Percentiles rank a stretch among this genome's conserved stretches.
phyloP scores from a whole-genome alignment of 1,140 invertebrate species.

The Lamellibrachia luymesi region DNA sequence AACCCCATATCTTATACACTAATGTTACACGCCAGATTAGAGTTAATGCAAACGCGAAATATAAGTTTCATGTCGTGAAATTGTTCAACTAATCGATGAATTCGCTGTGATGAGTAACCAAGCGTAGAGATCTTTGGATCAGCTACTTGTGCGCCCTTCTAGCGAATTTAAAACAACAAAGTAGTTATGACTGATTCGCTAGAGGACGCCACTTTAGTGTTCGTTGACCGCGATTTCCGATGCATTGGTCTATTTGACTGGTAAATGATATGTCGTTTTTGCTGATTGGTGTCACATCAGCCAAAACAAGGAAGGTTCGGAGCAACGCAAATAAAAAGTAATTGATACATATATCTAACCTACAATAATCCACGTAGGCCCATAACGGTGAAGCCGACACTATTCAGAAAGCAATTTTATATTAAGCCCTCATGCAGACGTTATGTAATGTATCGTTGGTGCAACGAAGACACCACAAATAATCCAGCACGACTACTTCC shows the following conservation, averaged over 20 bases:
- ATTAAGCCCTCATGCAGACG: background rate
- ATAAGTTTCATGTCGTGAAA: background rate
- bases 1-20: too few relatives aligned
- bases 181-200: background rate
- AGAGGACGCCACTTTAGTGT: background rate
- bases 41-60: background rate
- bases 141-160: background rate
- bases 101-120: background rate
- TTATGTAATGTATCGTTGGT: background rate
- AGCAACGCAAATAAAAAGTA: too few relatives aligned
- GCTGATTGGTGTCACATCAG: too few relatives aligned
- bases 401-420: background rate
- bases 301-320: too few relatives aligned
- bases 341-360: too few relatives aligned
- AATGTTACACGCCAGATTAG: too few relatives aligned
- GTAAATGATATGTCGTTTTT: background rate
- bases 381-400: too few relatives aligned
- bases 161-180: background rate
- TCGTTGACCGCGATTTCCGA: background rate
- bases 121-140: background rate
- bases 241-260: background rate
- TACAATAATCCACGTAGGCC: too few relatives aligned
- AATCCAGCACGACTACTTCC: background rate
- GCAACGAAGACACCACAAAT: background rate
- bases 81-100: background rate